phyloP scores from a whole-genome alignment of 2,888 invertebrate species.

The Antheraea assamensis region DNA sequence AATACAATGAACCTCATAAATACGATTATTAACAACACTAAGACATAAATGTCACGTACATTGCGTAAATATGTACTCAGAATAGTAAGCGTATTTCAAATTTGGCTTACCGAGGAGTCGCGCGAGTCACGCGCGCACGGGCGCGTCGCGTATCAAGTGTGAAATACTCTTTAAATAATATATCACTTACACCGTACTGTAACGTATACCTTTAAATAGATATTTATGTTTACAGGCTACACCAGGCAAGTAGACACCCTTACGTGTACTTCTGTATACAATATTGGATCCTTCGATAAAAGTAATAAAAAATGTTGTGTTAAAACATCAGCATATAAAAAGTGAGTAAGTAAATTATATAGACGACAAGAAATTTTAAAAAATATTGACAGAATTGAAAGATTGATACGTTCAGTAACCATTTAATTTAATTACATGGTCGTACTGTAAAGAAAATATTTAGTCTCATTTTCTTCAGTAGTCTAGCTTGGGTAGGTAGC shows the following conservation, averaged over 20 bases:
- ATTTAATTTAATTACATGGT: no score
- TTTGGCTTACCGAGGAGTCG: slow-evolving; percentile 36
- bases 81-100: slow-evolving; percentile 34
- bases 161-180: slow-evolving; percentile 41
- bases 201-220: slow-evolving; percentile 30
- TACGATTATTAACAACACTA: background rate
- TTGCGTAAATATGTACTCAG: slow-evolving; percentile 20
- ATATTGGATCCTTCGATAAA: background rate
- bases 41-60: slow-evolving; percentile 1
- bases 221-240: background rate
- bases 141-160: slow-evolving; percentile 48
- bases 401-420: no score
- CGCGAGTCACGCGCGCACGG: slow-evolving; percentile 40
- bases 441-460: no score
- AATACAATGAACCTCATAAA: background rate
- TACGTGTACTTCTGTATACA: background rate
- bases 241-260: background rate
- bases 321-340: no score
- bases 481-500: no score
- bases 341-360: no score
- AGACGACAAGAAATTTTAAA: no score
- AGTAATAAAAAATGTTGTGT: no score
- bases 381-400: no score
- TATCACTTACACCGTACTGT: slow-evolving; percentile 37
- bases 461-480: no score